These are phyloP conservation scores for Drosophila barbarae DNA, from an alignment of 2,888 invertebrate genomes.

Conservation along the genomic window DNA sequence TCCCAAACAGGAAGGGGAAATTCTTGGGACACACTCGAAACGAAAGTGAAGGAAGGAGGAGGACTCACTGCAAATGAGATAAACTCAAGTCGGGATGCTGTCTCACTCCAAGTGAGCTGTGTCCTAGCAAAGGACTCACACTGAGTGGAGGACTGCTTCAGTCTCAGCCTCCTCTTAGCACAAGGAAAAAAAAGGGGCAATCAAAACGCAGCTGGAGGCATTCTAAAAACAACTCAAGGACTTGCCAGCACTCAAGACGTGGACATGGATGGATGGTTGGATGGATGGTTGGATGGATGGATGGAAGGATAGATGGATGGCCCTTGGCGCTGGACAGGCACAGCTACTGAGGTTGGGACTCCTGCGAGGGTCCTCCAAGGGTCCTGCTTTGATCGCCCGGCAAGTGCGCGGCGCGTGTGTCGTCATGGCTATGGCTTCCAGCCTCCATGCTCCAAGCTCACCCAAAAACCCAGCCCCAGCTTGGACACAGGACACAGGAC, in stretches of 20 bases:
- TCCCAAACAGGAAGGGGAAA: constrained; percentile 23
- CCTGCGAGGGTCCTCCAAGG: neutral
- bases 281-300: constrained; percentile 7
- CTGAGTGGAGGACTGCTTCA: neutral
- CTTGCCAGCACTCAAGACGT: constrained; percentile 29
- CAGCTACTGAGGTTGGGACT: neutral
- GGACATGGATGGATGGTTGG: constrained; percentile 23
- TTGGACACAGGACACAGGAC: constrained; percentile 16
- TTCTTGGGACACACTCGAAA: constrained; percentile 3
- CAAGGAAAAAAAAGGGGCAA: constrained; percentile 25
- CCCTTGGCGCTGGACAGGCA: constrained; percentile 24
- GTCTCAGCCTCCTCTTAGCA: constrained; percentile 2
- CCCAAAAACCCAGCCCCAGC: neutral
- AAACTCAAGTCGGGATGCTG: neutral
- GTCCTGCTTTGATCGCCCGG: constrained; percentile 3
- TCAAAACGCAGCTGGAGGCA: constrained; percentile 44
- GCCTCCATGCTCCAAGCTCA: neutral
- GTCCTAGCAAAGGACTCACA: constrained; percentile 6
- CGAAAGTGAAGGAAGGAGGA: neutral
- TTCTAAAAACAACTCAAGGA: constrained; percentile 39
- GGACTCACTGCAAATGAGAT: neutral
- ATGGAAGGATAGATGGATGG: constrained; percentile 11
- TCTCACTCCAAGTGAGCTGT: neutral
- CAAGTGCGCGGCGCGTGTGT: constrained; percentile 6
- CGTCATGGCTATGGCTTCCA: constrained; percentile 7